Conservation (phyloP, 2,888 invertebrate genomes). For the Acholoe squamosa region DNA sequence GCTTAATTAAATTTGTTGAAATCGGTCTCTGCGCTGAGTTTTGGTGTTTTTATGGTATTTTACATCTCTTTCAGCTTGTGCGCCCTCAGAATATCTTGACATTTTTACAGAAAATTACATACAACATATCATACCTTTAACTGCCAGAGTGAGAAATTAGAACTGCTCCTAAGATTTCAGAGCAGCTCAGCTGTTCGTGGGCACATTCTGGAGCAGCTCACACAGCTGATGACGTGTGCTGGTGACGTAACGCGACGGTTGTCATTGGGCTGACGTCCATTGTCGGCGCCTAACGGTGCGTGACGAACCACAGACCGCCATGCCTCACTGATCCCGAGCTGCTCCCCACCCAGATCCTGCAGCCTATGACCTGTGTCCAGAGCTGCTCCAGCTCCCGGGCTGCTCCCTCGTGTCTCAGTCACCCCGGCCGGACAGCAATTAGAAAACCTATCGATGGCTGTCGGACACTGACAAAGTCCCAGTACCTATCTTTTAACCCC, state of each 20-base stretch:
- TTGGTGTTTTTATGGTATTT: too few species aligned
- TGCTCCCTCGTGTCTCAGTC: background rate
- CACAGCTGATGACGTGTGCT: background rate
- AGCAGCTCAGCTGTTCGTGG: too few species aligned
- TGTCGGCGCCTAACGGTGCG: conserved; percentile 18
- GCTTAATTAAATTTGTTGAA: too few species aligned
- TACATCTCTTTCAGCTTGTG: too few species aligned
- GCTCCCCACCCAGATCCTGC: background rate
- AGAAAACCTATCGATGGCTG: background rate
- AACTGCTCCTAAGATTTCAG: too few species aligned
- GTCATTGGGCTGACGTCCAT: conserved; percentile 36
- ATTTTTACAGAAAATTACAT: too few species aligned
- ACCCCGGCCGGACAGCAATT: background rate
- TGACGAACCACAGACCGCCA: background rate
- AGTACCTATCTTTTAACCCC: conserved; percentile 38
- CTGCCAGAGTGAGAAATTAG: too few species aligned
- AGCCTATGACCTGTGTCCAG: background rate
- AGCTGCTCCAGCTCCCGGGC: background rate
- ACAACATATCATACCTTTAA: too few species aligned
- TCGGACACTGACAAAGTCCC: background rate
- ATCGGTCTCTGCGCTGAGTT: too few species aligned
- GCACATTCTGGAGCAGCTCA: too few species aligned
- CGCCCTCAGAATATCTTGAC: too few species aligned
- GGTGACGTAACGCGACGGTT: conserved; percentile 6
- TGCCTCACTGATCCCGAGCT: background rate